Conservation (phyloP, 2,888 invertebrate genomes). For the Venusia cambrica region DNA sequence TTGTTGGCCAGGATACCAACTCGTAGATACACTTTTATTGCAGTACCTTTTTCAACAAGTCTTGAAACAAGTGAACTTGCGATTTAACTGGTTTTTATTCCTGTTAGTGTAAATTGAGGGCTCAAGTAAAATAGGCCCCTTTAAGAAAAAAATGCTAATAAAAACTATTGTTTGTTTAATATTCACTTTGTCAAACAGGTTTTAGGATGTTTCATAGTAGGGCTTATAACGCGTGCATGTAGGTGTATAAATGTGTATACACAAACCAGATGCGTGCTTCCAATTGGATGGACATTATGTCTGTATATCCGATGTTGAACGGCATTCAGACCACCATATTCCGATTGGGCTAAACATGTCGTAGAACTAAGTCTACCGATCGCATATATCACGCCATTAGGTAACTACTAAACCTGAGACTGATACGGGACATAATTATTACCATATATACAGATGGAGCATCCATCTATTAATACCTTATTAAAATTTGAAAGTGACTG, state of each 20-base stretch:
- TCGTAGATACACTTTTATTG: constrained; percentile 63
- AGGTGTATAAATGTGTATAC: neutral
- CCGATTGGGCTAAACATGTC: constrained; percentile 11
- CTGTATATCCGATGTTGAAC: constrained; percentile 1
- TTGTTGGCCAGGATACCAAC: constrained; percentile 55
- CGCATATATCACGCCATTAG: too few species aligned
- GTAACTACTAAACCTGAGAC: too few species aligned
- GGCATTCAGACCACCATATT: constrained; percentile 11
- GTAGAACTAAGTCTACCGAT: constrained; percentile 9
- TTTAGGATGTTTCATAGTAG: neutral
- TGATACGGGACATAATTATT: too few species aligned
- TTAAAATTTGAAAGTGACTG: too few species aligned
- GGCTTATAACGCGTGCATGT: too few species aligned
- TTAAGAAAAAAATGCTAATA: too few species aligned
- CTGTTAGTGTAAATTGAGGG: too few species aligned
- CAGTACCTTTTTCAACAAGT: constrained; percentile 36
- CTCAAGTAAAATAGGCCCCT: too few species aligned
- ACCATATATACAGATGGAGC: too few species aligned
- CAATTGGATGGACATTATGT: constrained; percentile 3
- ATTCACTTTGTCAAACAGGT: neutral
- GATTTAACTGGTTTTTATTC: too few species aligned
- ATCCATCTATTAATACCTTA: too few species aligned
- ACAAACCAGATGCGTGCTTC: constrained; percentile 9
- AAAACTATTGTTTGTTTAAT: too few species aligned
- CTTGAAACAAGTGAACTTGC: constrained; percentile 25